Evolutionary conservation across 2,113 vertebrate genomes (phyloP).

Genomic region (Mesocricetus auratus): DNA sequence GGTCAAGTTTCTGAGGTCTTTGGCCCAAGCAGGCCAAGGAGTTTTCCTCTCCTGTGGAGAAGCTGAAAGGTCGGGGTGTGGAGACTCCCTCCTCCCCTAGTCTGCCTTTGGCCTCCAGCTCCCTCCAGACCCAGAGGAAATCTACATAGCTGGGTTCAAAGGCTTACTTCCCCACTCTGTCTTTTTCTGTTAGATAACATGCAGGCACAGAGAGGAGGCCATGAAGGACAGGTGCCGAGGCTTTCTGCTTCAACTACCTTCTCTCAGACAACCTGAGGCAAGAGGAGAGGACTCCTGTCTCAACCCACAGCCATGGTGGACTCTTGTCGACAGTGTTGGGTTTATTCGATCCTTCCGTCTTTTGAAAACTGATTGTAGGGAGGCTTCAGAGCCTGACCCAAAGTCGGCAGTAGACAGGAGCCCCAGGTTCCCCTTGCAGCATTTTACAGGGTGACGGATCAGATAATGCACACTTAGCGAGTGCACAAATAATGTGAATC

Average conservation of each 20-base stretch:
- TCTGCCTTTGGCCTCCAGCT: background rate
- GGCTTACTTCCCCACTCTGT: conserved; percentile 23
- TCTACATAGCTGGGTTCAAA: conserved; percentile 27
- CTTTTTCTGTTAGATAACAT: conserved; percentile 46
- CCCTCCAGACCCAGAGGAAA: conserved; percentile 76
- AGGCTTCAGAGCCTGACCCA: conserved; percentile 24
- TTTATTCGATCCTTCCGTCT: conserved; percentile 58
- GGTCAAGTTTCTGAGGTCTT: background rate
- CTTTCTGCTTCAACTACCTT: background rate
- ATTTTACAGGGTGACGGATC: conserved; percentile 86
- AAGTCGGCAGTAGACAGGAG: conserved; percentile 63
- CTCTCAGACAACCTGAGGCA: background rate
- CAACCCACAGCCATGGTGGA: accelerated
- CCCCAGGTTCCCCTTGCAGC: conserved; percentile 76
- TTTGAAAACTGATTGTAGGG: background rate
- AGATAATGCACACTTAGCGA: conserved; percentile 88
- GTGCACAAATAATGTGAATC: conserved; percentile 88
- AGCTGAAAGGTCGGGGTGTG: background rate
- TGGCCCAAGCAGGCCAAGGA: background rate
- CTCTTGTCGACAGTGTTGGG: background rate
- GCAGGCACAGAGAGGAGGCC: conserved; percentile 40
- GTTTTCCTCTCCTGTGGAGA: background rate
- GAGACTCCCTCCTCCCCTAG: too few species aligned
- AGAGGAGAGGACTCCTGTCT: background rate
- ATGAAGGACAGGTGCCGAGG: background rate